phyloP scores from a whole-genome alignment of 2,797 vertebrate species.

The Falco berigora region DNA sequence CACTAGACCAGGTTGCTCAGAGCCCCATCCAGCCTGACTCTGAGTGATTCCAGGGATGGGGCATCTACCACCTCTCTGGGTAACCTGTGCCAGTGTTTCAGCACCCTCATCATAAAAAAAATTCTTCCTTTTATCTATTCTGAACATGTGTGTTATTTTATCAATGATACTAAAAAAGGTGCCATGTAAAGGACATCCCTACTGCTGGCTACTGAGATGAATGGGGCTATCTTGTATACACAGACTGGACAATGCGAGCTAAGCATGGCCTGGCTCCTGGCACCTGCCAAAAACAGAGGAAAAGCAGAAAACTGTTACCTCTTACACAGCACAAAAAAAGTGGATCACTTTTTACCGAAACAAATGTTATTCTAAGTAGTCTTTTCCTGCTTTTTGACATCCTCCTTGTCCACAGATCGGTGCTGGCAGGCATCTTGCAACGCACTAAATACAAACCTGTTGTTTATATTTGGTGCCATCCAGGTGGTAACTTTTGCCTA shows the following conservation, averaged over 20 bases:
- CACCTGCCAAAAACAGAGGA: not conserved
- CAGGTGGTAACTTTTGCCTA: not conserved
- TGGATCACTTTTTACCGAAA: not conserved
- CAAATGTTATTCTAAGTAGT: not conserved
- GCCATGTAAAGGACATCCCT: not conserved
- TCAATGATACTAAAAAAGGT: not conserved
- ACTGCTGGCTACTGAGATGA: not conserved
- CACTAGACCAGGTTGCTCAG: not conserved
- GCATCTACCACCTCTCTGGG: not conserved
- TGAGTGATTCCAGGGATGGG: not conserved
- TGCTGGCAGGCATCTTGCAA: not conserved
- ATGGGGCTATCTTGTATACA: not conserved
- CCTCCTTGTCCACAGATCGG: not conserved
- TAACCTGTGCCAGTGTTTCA: not conserved
- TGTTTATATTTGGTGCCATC: not conserved
- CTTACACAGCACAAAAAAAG: not conserved
- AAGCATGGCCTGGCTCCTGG: not conserved
- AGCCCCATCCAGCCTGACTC: fast-evolving
- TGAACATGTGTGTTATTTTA: not conserved
- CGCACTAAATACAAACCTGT: not conserved
- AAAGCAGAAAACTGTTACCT: not conserved
- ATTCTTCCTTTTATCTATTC: not conserved
- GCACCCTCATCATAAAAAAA: not conserved
- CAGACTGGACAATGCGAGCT: not conserved
- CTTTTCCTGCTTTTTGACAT: not conserved